Conservation (phyloP, 1,140 invertebrate species). For the Acromyrmex charruanus region DNA sequence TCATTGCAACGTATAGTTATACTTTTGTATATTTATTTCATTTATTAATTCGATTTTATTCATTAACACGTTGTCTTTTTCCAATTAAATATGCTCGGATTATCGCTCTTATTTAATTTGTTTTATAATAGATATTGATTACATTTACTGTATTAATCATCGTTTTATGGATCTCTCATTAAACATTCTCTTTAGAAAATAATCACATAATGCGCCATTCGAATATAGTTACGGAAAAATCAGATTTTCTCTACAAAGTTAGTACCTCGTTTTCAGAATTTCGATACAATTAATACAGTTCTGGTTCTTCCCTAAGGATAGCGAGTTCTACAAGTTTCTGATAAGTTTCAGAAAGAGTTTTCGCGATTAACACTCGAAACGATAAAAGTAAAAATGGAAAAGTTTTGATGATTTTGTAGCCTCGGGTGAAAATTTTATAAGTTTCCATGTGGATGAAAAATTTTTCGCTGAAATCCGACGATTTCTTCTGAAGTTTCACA, state of each 20-base stretch:
- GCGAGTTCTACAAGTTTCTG: background rate
- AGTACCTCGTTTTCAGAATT: slow-evolving; percentile 12
- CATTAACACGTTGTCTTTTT: background rate
- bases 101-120: background rate
- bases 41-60: slow-evolving; percentile 1
- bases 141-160: background rate
- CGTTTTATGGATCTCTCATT: background rate
- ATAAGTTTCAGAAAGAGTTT: slow-evolving; percentile 33
- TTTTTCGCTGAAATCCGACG: background rate
- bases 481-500: slow-evolving; percentile 1
- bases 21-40: background rate
- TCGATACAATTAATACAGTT: slow-evolving; percentile 35
- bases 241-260: slow-evolving; percentile 4
- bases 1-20: background rate
- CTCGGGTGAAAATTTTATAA: slow-evolving; percentile 2
- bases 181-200: background rate
- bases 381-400: slow-evolving; percentile 27
- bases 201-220: background rate
- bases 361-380: slow-evolving; percentile 23
- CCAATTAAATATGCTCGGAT: background rate
- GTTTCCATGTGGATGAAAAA: background rate
- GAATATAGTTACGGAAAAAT: slow-evolving; percentile 7
- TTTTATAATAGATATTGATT: slow-evolving; percentile 15
- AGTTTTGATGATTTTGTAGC: background rate
- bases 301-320: background rate